Base-by-base conservation (phyloP, 2,113 vertebrate species). In the Polyodon spathula region DNA sequence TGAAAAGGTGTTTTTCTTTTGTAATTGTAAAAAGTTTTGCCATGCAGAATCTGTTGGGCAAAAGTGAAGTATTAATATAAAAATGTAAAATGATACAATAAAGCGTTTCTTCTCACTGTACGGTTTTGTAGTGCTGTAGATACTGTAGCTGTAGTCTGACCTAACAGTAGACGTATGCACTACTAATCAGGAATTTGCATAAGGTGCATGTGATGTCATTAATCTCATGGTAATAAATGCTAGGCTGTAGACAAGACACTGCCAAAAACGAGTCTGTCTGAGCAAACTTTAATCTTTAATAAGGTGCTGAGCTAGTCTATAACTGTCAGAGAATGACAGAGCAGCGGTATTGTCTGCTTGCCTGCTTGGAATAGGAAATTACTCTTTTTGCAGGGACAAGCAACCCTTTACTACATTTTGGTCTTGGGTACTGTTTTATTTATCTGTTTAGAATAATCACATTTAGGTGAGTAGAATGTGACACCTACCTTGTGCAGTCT, bases 271-370 rank as follows among this genome's bases (percentile, higher is more conserved):
- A 79, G 71, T 81, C 72, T 73, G 75, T 59, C 75, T 54, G 37
- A 73, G 79, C 76, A 83, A 81, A 60, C 71, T 76, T 80, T 80
- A 75, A 83, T 85, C 84, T 85, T 84, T 88, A 84, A 83, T 86
- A 85, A 87, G 84, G 82, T 82, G 66, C 70, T 72, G 68, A 71
- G 70, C 71, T 73, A 81, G 81, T 87, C 82, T 78, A 75, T 86
- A 84, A 85, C 80, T 86, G 81, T 84, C 85, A 84, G 62, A 60
- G 67, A 61, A 71, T 84, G 81, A 82, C 60, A 54, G 75, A 84
- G 51, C 69, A 76, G 82, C 63, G 50, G 4, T 50, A 65, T 65
- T 68, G 76, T 72, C 73, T 79, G 75, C 69, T 68, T 71, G 63
- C 72, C 80, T 78, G 81, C 71, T 71, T 63, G 54, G 80, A 84